Percentiles rank a stretch among this genome's conserved stretches.
These are phyloP conservation scores for Drosophila miranda DNA, from an alignment of 1,140 invertebrate species.

Conservation along the genomic window DNA sequence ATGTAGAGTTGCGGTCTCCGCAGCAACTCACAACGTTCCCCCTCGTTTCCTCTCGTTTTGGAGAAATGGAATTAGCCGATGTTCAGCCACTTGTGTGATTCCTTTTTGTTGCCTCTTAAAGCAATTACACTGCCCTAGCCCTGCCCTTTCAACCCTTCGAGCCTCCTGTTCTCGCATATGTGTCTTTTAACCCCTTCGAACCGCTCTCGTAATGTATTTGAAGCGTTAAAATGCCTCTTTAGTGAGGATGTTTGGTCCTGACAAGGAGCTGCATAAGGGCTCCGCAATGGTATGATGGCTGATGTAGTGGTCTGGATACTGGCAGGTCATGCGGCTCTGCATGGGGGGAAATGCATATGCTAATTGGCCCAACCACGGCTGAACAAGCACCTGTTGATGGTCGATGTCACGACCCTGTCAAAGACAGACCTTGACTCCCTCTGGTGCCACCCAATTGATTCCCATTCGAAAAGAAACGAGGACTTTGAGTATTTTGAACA, in stretches of 20 bases:
- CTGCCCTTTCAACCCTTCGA: no score
- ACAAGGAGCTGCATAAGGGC: slow-evolving; percentile 23
- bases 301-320: background rate
- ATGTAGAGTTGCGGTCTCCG: no score
- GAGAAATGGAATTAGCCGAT: slow-evolving; percentile 53
- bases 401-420: no score
- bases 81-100: slow-evolving; percentile 47
- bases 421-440: no score
- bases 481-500: no score
- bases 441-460: no score
- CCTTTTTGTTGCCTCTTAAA: slow-evolving; percentile 47
- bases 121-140: slow-evolving; percentile 27
- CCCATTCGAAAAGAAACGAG: no score
- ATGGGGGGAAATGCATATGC: slow-evolving; percentile 20
- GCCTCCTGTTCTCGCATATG: background rate
- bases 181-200: slow-evolving; percentile 39
- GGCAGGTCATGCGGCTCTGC: background rate
- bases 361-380: slow-evolving; percentile 48
- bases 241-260: slow-evolving; percentile 37
- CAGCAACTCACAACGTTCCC: no score
- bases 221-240: slow-evolving; percentile 76
- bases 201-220: slow-evolving; percentile 62
- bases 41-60: background rate
- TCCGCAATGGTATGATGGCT: background rate
- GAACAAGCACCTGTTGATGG: slow-evolving; percentile 46